Percentiles rank a stretch among this genome's conserved stretches.
Conservation (phyloP, 2,113 vertebrate genomes). For the Parus major region DNA sequence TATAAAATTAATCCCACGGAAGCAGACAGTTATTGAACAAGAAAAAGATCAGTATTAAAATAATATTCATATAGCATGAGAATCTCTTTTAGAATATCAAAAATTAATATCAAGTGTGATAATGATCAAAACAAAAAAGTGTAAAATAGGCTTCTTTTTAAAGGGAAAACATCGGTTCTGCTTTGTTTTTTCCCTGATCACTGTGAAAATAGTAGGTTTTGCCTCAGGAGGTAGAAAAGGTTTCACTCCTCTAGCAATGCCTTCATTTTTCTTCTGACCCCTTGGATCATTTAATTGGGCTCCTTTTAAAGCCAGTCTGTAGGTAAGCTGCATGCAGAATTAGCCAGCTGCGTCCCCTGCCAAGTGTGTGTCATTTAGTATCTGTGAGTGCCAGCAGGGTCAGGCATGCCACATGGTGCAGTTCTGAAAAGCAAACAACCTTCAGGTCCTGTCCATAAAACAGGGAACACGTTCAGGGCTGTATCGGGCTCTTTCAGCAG, state of each 20-base stretch:
- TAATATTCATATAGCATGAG: background rate
- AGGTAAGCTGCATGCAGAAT: conserved; percentile 51
- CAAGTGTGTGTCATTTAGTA: conserved; percentile 38
- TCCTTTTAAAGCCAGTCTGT: conserved; percentile 1
- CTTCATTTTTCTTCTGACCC: conserved; percentile 35
- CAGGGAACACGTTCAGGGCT: conserved; percentile 37
- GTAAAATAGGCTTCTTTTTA: background rate
- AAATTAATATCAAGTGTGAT: background rate
- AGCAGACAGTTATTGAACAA: background rate
- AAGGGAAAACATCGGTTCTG: background rate
- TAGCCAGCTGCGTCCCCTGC: conserved; percentile 47
- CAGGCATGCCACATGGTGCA: conserved; percentile 48
- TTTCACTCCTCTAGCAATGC: background rate
- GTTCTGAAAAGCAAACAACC: conserved; percentile 58
- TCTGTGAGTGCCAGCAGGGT: conserved; percentile 43
- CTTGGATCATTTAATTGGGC: conserved; percentile 39
- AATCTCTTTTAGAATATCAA: background rate
- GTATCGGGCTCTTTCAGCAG: conserved; percentile 40
- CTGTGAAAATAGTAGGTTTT: background rate
- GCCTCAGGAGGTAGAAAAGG: conserved; percentile 15
- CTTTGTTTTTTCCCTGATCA: background rate
- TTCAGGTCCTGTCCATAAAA: conserved; percentile 39
- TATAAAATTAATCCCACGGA: background rate
- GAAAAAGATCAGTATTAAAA: background rate
- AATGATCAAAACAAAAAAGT: background rate